Base-by-base conservation (phyloP, 2,888 invertebrate species). In the Eupithecia abbreviata region DNA sequence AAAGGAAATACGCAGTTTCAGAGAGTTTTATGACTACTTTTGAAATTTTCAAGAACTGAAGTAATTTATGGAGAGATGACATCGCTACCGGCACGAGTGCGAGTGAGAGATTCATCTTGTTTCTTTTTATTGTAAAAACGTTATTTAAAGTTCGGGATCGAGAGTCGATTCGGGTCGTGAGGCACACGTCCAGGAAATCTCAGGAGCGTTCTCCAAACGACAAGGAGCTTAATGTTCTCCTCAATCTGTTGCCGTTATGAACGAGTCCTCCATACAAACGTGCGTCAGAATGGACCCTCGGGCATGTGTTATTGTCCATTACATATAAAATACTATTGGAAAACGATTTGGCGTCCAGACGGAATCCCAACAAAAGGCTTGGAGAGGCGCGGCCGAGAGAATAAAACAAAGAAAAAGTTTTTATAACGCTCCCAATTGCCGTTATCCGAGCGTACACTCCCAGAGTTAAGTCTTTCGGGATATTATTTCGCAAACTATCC, bases 391-490 rank as follows among this genome's bases (percentile, higher is more conserved):
- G 81, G 81, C 82, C 82, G 83, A 83, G 79, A 82, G 86, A 84
- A 87, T 91, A 90, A 92, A 91, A 93, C 92, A 93, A 92, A 91
- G 90, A 90, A 90, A 91, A 92, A 80, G 83, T 92, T 93, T 92
- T 90, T 92, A 90, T 90, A 90, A 87, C 90, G 85, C 86, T 84
- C 86, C 80, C 84, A 85, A 89, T 87, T 85, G 89, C 87, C 85
- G 87, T 82, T 87, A 89, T 85, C 86, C 87, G 82, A 84, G 77
- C 83, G 84, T 85, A 84, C 82, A 82, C 73, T 84, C 81, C 75
- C 62, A 73, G 73, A 82, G 76, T 82, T 78, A 82, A 84, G 80
- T 83, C 80, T 80, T 82, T 77, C 30, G 72, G 75, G 77, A 77
- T 76, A 81, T 79, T 77, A 79, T 82, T 81, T 77, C 73, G 81